Percentiles rank a stretch among this genome's conserved stretches.
Evolutionary conservation across 30 jellyfish, hydroid and myxozoan species (phyloP).

Genomic region (Sanderia malayensis): DNA sequence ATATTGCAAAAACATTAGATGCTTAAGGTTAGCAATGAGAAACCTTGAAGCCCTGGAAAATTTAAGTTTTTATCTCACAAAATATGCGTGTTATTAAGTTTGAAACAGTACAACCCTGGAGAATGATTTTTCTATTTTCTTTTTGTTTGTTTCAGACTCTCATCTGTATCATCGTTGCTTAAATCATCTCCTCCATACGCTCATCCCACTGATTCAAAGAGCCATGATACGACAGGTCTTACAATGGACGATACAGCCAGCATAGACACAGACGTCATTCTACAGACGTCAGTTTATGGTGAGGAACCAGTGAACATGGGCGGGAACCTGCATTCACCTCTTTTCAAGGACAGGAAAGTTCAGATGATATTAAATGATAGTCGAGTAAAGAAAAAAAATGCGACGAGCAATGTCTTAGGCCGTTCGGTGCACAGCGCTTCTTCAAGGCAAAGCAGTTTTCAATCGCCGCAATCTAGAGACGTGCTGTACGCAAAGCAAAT

Average conservation of each 20-base stretch:
- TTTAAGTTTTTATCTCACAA: no score
- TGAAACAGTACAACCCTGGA: no score
- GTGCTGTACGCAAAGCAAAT: constrained; percentile 24
- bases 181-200: constrained; percentile 14
- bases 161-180: constrained; percentile 56
- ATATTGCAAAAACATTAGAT: no score
- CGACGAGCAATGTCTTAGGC: constrained; percentile 2
- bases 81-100: no score
- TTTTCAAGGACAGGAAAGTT: constrained; percentile 47
- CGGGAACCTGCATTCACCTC: constrained; percentile 54
- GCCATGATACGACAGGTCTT: constrained; percentile 31
- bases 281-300: constrained; percentile 67
- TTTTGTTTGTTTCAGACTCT: constrained; percentile 48
- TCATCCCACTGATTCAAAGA: constrained; percentile 18
- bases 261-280: constrained; percentile 56
- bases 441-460: neutral
- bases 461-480: constrained; percentile 45
- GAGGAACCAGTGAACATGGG: constrained; percentile 69
- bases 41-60: no score
- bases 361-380: constrained; percentile 50
- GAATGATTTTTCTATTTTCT: neutral
- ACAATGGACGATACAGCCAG: constrained; percentile 64
- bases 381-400: constrained; percentile 32
- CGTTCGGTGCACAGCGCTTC: constrained; percentile 53
- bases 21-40: no score